These are phyloP conservation scores for Oreortyx pictus DNA, from an alignment of 2,797 vertebrate genomes.

Conservation along the genomic window DNA sequence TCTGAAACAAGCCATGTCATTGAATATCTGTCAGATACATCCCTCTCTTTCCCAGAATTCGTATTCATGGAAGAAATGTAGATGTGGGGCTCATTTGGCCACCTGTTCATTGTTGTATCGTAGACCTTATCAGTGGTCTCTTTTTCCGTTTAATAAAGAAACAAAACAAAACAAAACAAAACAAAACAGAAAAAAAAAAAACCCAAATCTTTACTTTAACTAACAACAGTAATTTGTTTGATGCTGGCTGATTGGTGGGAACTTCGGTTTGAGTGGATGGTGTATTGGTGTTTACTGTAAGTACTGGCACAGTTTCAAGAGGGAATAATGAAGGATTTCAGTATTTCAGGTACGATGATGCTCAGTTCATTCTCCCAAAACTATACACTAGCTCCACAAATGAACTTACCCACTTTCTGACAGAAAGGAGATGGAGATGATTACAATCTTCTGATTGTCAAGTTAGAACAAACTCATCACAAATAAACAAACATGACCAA, in stretches of 20 bases:
- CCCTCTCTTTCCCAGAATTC: neutral
- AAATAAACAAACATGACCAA: fast-evolving
- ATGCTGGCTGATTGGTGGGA: neutral
- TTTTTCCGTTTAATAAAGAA: neutral
- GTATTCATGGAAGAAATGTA: neutral
- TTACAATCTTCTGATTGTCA: neutral
- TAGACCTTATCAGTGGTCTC: neutral
- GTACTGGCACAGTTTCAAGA: neutral
- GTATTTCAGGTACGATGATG: neutral
- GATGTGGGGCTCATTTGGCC: neutral
- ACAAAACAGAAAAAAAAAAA: too few relatives aligned
- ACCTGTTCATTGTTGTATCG: slow-evolving; percentile 20
- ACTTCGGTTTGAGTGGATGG: neutral
- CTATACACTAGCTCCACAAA: neutral
- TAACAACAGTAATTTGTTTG: neutral
- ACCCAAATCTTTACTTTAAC: neutral
- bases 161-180: too few relatives aligned
- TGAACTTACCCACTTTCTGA: neutral
- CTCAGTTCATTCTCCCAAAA: neutral
- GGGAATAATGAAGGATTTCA: neutral
- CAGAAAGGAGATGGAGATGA: neutral
- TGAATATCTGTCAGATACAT: neutral
- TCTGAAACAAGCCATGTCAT: neutral
- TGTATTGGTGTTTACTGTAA: neutral
- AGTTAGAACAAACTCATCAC: neutral